Evolutionary conservation across 2,113 vertebrate species (phyloP).

Genomic region (Stegastes partitus): DNA sequence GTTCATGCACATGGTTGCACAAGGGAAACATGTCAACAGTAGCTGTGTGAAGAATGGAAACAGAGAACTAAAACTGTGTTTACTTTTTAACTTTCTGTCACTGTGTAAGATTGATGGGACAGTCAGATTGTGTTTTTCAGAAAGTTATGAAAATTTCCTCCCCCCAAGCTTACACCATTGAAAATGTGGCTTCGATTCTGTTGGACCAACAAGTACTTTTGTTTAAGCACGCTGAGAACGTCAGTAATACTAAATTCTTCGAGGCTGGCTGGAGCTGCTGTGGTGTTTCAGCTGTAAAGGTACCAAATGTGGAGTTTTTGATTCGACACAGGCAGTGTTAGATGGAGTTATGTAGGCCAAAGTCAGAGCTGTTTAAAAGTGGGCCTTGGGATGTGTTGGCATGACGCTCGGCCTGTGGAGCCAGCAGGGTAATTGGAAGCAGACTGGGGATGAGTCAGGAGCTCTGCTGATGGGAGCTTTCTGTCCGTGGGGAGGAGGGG

Average conservation of each 20-base stretch:
- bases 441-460: constrained; percentile 77
- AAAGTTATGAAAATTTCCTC: neutral
- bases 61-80: neutral
- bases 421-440: constrained; percentile 80
- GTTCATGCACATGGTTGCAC: neutral
- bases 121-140: neutral
- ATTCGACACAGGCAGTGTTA: constrained; percentile 38
- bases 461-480: constrained; percentile 60
- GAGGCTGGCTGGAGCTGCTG: constrained; percentile 17
- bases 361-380: constrained; percentile 52
- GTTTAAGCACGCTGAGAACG: neutral
- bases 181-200: neutral
- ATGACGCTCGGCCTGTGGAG: constrained; percentile 44
- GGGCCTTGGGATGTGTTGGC: constrained; percentile 63
- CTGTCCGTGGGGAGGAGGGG: constrained; percentile 52
- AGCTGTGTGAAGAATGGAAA: constrained; percentile 4
- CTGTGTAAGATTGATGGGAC: neutral
- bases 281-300: constrained; percentile 26
- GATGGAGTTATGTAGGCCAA: constrained; percentile 32
- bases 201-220: neutral
- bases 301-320: constrained; percentile 18
- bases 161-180: neutral
- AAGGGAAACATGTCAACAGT: neutral
- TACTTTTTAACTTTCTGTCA: neutral
- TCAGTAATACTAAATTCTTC: neutral